A percentile compares a stretch with the other conserved stretches of the same genome.
phyloP scores from a whole-genome alignment of 2,113 vertebrate genomes.

The Rousettus leschenaultii region DNA sequence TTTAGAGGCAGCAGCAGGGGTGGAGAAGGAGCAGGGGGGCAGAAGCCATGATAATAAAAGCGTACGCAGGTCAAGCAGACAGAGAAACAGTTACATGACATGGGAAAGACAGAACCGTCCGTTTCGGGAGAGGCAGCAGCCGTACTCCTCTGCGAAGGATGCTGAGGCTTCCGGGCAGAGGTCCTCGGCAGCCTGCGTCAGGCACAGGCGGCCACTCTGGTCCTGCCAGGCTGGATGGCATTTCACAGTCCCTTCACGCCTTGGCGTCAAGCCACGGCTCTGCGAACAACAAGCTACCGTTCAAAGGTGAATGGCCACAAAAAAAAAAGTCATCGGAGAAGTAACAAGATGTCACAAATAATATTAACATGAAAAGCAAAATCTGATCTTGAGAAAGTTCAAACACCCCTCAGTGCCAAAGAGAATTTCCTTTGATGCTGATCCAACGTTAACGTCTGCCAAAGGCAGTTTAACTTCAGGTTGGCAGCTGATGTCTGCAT shows the following conservation, averaged over 20 bases:
- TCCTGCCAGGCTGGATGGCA: background rate
- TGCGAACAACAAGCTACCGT: background rate
- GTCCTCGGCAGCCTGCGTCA: background rate
- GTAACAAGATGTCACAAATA: conserved; percentile 30
- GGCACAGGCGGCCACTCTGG: background rate
- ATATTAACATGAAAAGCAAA: background rate
- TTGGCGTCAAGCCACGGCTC: background rate
- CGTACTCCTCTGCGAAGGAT: background rate
- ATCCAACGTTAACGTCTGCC: conserved; percentile 1
- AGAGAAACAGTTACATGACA: background rate
- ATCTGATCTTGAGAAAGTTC: background rate
- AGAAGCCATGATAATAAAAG: background rate
- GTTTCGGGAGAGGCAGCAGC: background rate
- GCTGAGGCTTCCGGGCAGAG: background rate
- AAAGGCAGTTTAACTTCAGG: conserved; percentile 23
- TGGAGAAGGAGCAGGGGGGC: background rate
- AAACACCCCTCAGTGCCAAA: background rate
- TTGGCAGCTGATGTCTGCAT: background rate
- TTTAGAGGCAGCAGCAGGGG: background rate
- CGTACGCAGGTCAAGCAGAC: background rate
- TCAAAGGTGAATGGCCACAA: background rate
- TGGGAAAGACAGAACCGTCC: background rate
- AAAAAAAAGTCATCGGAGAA: background rate
- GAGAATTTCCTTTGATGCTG: conserved; percentile 1
- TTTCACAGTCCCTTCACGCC: background rate